Base-by-base conservation (phyloP, 2,888 invertebrate species). In the Amiota mariae region DNA sequence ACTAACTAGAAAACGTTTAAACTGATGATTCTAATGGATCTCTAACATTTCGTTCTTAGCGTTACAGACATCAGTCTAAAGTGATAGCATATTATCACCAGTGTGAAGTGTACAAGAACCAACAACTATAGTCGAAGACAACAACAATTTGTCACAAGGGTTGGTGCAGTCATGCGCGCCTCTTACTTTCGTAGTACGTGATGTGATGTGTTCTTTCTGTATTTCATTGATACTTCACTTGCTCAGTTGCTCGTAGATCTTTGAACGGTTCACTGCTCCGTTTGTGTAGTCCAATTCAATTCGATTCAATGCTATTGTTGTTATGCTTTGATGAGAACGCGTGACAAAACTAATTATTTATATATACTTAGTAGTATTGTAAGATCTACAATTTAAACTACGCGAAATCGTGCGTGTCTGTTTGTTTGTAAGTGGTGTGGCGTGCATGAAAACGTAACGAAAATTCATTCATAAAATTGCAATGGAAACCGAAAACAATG, bases 191-290 rank as follows among this genome's bases (percentile, higher is more conserved):
- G 6, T 57, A 24, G 56, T 59, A 59, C 13, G 36, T 72, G 54
- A 71, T 72, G 13, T 47, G 13, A 13, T 46, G 15, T 46, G 15
- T 46, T 56, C 36, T 18, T n/a, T 20, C 20, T 18, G 59, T 20
- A 36, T 63, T 13, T 59, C 59, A 20, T 36, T 75, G 72, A 76
- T 24, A 24, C 24, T 81, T 86, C 79, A 88, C 86, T 88, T 79
- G 82, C 81, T 78, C 79, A 88, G 87, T 88, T 79, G 82, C 81
- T 78, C 83, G 82, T 79, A 81, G 84, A 84, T 87, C 85, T 86
- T 83, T 86, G 85, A 87, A 86, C 88, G 87, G 87, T 88, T 87
- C 87, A 85, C 82, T 87, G 84, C 64, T 73, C 74, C 66, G 73
- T 72, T 72, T 73, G 72, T 72, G 61, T 63, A 36, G 46, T 63